Base-by-base conservation (phyloP, 2,797 vertebrate species). In the Tamandua tetradactyla region DNA sequence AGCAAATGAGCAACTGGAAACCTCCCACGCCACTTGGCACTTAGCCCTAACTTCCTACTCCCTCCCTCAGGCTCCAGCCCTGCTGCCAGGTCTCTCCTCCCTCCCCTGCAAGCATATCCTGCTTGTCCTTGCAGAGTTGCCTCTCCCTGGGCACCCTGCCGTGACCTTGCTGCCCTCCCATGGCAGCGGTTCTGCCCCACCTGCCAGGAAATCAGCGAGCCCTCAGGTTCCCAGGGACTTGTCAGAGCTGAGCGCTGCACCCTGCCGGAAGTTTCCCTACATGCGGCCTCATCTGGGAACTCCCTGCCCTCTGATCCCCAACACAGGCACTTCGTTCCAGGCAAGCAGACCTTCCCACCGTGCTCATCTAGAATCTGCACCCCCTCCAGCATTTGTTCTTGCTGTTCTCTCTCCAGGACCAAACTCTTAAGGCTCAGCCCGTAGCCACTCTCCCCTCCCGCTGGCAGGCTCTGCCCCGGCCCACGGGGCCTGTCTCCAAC, bases 401-500 rank as follows among this genome's bases (percentile, higher is more conserved):
- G 52, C 61, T 55, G 20, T 59, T 47, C 42, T 68, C 5, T 13
- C n/a, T n/a, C n/a, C n/a, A n/a, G n/a, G n/a, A 5, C 12, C 64
- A 23, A 30, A 5, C 40, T n/a, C 57, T n/a, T 8, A 18, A 74
- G 37, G 11, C 64, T 72, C n/a, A n/a, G 61, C 35, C 10, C 12
- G 3, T n/a, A 25, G 11, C 7, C 5, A 0, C 1, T 17, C 47
- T 47, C 47, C 47, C 47, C 37, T 2, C 35, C 7, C 8, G 2
- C 15, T 30, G 42, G 0, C 42, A 7, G n/a, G n/a, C 30, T 14
- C 18, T 32, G 9, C n/a, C 68, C 79, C 7, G 7, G 35, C 42
- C 52, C 13, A 49, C 0, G 8, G 42, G 30, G 7, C 7, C 5
- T 7, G 61, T 61, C 37, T 35, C 49, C 57, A 74, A 7, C 0